Percentiles rank a stretch among this genome's conserved stretches.
Conservation (phyloP, 2,797 vertebrate species). For the Orientallactaga sibirica region DNA sequence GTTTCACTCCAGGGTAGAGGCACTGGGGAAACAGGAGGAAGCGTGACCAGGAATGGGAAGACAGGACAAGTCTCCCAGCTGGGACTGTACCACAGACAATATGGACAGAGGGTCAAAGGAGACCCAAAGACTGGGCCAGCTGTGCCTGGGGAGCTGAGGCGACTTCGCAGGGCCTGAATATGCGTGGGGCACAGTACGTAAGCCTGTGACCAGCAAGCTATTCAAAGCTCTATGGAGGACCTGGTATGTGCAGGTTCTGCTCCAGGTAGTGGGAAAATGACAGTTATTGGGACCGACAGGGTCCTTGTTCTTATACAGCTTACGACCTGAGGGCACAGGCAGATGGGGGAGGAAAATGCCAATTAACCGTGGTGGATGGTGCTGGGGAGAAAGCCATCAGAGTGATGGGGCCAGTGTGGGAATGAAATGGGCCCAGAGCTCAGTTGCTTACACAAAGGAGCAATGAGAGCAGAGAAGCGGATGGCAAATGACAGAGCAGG, state of each 20-base stretch:
- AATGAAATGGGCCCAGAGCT: too few species aligned
- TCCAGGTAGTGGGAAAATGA: not conserved
- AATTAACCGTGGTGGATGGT: not conserved
- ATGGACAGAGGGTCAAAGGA: not conserved
- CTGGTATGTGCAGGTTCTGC: rapidly evolving
- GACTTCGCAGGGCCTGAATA: not conserved
- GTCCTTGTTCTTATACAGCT: not conserved
- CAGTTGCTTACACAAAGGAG: not conserved
- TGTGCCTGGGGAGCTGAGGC: not conserved
- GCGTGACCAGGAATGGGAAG: rapidly evolving
- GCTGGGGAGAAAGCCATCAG: not conserved
- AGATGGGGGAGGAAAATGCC: not conserved
- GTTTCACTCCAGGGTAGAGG: not conserved
- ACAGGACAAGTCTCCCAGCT: not conserved
- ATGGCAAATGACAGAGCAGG: too few species aligned
- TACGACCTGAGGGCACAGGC: rapidly evolving
- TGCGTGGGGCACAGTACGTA: too few species aligned
- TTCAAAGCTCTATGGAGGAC: not conserved
- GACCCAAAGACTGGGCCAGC: not conserved
- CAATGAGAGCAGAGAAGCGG: too few species aligned
- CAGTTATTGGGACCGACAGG: not conserved
- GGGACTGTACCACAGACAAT: not conserved
- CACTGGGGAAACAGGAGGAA: not conserved
- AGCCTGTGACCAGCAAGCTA: not conserved
- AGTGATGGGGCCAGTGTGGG: rapidly evolving